Base-by-base conservation (phyloP, 2,113 vertebrate genomes). In the Platanista minor region DNA sequence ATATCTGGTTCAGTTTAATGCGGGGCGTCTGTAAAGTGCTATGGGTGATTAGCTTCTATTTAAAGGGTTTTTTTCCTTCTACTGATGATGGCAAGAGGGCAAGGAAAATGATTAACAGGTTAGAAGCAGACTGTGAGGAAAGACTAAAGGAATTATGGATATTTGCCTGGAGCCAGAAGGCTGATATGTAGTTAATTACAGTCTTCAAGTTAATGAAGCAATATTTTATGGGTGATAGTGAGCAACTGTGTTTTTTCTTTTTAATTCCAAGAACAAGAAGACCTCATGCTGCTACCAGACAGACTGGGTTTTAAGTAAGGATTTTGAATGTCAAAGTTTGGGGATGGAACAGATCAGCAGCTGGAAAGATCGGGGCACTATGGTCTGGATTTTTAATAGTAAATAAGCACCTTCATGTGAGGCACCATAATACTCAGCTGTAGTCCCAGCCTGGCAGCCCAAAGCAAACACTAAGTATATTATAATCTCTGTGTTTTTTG, bases 171-270 rank as follows among this genome's bases (percentile, higher is more conserved):
- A 98, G 96, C 97, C 97, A 97, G 95, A 95, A 83, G 93, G 97
- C 96, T 97, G 96, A 96, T 94, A 95, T 61, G 77, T 92, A 95
- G 97, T 96, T 97, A 97, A 98, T 97, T 97, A 98, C 88, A 89
- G 95, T 95, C 97, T 97, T 96, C 97, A 97, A 97, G 94, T 97
- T 98, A 98, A 98, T 98, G 98, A 97, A 97, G 97, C 97, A 96
- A 97, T 98, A 98, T 97, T 98, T 98, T 96, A 97, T 96, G 91
- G 92, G 85, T 92, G 89, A 95, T 83, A 69, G 72, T 86, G 62
- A 97, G 82, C 95, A 90, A 96, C 69, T 88, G 94, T 89, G 74
- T 75, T 91, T 96, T 95, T 94, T 97, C 93, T 96, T 96, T 54
- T 52, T 96, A 93, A 90, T 94, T 86, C 85, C 29, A 94, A 89